Percentiles rank a stretch among this genome's conserved stretches.
phyloP scores from a whole-genome alignment of 2,113 vertebrate species.

The Megaceryle torquata region DNA sequence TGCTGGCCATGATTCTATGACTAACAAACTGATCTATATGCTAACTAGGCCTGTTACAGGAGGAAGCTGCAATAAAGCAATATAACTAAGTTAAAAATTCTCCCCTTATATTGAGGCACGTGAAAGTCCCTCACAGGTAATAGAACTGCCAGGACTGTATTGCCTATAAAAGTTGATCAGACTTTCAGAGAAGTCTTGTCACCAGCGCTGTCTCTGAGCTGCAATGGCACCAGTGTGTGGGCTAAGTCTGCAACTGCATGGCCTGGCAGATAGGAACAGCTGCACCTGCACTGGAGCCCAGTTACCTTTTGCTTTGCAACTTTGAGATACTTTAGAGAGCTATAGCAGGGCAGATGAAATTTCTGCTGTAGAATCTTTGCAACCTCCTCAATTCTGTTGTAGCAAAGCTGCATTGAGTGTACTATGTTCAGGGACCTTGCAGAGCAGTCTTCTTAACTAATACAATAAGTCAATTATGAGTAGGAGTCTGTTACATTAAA shows the following conservation, averaged over 20 bases:
- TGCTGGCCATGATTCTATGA: not conserved
- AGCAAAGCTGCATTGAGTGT: fast-evolving
- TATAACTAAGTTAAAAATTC: not conserved
- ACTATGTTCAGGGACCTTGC: not conserved
- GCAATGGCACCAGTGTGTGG: fast-evolving
- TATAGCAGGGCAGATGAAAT: fast-evolving
- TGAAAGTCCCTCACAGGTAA: not conserved
- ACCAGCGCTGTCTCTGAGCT: fast-evolving
- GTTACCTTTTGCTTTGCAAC: not conserved
- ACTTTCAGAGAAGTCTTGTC: not conserved
- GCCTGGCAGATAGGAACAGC: not conserved
- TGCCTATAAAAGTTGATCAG: not conserved
- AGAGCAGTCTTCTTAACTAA: not conserved
- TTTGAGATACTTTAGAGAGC: fast-evolving
- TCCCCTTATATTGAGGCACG: not conserved
- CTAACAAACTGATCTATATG: not conserved
- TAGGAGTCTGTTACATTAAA: not conserved
- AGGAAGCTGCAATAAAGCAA: not conserved
- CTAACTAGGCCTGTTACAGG: fast-evolving
- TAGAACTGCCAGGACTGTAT: not conserved
- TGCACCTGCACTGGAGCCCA: not conserved
- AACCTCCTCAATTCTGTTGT: not conserved
- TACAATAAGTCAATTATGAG: fast-evolving
- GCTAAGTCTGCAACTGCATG: not conserved
- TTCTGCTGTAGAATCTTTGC: not conserved